Base-by-base conservation (phyloP, 2,888 invertebrate genomes). In the Netelia inedita region DNA sequence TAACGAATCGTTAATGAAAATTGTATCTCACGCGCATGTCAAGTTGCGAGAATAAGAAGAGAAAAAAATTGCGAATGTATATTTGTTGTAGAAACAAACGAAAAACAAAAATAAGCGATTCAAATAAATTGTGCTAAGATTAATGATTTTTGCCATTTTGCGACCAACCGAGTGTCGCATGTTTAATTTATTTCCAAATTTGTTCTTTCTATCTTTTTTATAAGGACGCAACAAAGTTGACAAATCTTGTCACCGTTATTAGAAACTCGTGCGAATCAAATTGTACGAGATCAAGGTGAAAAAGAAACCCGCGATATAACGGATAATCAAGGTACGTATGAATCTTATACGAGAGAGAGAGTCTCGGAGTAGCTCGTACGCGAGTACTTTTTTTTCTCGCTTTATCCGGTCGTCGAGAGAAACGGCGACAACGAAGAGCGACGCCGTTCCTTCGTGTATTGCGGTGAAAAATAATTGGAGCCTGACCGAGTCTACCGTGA, bases 381-480 rank as follows among this genome's bases (percentile, higher is more conserved):
- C 71, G 84, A 72, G 81, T 69, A 23, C 16, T 14, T n/a, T 23
- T 63, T 79, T 23, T 76, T 83, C 80, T 78, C 85, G 80, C 71
- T 81, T 68, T 71, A 83, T 85, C 83, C 80, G 83, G 83, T 83
- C 76, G 72, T 19, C 65, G 75, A 80, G 85, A 72, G 79, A 83
- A 79, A 71, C 83, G 79, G 55, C 57, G 84, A 75, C 71, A 72
- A 66, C 43, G 66, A 63, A 28, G 79, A 79, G 19, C 14, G 21
- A 66, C 73, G 43, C 35, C 21, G 57, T 46, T 46, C 11, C 41
- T 73, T 69, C 53, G 80, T 57, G 61, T 53, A 66, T 59, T 57
- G 65, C 79, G 68, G 59, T 74, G 43, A 50, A 84, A 74, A 85
- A 86, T 88, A 90, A 90, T 87, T 88, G 87, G 90, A 91, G 91